Base-by-base conservation (phyloP, 2,888 invertebrate species). In the Hyppa rectilinea region DNA sequence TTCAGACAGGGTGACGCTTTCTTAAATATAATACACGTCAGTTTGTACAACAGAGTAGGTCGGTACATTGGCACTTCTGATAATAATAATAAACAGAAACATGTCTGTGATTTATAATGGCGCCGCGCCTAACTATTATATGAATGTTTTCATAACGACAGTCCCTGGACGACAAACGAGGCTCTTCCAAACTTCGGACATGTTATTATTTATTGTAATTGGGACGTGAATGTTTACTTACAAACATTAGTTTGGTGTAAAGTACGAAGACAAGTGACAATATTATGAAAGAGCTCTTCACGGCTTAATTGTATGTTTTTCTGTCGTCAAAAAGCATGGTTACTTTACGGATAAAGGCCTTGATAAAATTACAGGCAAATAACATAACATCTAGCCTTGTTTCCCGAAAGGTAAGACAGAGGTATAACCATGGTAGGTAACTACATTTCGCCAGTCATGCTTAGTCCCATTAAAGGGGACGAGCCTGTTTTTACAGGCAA, bases 151-250 rank as follows among this genome's bases (percentile, higher is more conserved):
- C 45, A 40, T 52, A 76, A 56, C 53, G 40, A 60, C 62, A 43
- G 14, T 14, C 68, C 14, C 55, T 50, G 17, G 52, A 45, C 49
- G 31, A 71, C 49, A 71, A 77, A 81, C 29, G 47, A 67, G 43
- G 20, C 31, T 20, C 12, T 43, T 62, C 12, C 43, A 23, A 56
- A 31, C 23, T 64, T 70, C 47, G 31, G 47, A 67, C 40, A 53
- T 64, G 47, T 49, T 61, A 58, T 75, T 50, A 68, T 56, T 80
- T 75, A 75, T 80, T 80, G 14, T 52, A 31, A 80, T 52, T 61
- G 26, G 20, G 55, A 65, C 65, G n/a, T n/a, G 12, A 2, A 29
- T 60, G 49, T 55, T 64, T 78, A 29, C 55, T 69, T 76, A 29
- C 12, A 34, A 40, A 67, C 10, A 23, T 55, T n/a, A n/a, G n/a